Percentiles rank a stretch among this genome's conserved stretches.
phyloP scores from a whole-genome alignment of 2,797 vertebrate genomes.

The Micromesistius poutassou region DNA sequence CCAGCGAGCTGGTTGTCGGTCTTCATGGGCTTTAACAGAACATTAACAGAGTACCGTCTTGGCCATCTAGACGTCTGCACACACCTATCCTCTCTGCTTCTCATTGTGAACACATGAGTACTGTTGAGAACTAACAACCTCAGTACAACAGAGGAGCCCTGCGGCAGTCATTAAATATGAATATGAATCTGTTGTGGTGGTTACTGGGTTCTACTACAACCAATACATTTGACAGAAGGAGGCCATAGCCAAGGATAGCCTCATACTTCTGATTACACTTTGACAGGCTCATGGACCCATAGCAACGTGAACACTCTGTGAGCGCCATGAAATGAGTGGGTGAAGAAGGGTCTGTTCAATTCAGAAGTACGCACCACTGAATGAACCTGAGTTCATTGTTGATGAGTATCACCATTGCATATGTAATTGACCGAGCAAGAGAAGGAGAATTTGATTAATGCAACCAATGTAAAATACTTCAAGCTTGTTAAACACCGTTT shows the following conservation, averaged over 20 bases:
- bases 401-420: background rate
- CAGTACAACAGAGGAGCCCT: too few relatives aligned
- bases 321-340: background rate
- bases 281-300: background rate
- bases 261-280: background rate
- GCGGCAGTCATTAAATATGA: too few relatives aligned
- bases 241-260: background rate
- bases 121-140: too few relatives aligned
- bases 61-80: too few relatives aligned
- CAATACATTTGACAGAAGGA: background rate
- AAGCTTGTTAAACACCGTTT: background rate
- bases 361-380: background rate
- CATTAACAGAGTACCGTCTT: too few relatives aligned
- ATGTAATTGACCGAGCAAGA: background rate
- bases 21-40: background rate
- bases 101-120: too few relatives aligned
- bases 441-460: background rate
- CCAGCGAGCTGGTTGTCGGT: background rate
- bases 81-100: too few relatives aligned
- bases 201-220: background rate
- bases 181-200: background rate
- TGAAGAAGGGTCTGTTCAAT: background rate
- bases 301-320: background rate
- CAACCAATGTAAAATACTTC: background rate
- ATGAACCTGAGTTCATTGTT: background rate